Evolutionary conservation across 2,797 vertebrate species (phyloP), one percentile per base, ranked within the genome.

Genomic region (Thunnus albacares): DNA sequence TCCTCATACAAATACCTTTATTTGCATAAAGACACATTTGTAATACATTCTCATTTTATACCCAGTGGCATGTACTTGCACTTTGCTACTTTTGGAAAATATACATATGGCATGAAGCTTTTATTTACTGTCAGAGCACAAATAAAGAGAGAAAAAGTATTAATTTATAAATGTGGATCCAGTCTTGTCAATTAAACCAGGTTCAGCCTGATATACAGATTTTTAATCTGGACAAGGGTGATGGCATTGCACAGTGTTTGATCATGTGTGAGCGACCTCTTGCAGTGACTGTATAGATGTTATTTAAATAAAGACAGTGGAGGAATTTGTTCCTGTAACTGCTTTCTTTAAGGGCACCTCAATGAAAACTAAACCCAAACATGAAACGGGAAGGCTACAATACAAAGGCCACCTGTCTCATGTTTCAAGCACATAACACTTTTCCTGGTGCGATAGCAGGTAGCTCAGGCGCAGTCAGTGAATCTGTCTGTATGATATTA

Each of bases 11-110:
- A 72, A 72, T 33, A 4, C 63, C 28, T 82, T 77, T 77, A 81
- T 84, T 89, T 71, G 53, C 59, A 67, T 65, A 65, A 68, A 77
- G 67, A 83, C 17, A 73, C 72, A 69, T 78, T 83, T 66, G 0
- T 63, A 18, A 26, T 78, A 80, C 73, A 83, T 68, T 73, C 41
- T 80, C 55, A 82, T 2, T 77, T 63, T 58, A 35, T 69, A 74
- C 62, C 57, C 77, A 77, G 49, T 51, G 65, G 66, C 65, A 78
- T 80, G 24, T 72, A 68, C 59, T 77, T 22, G 5, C 38, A 14
- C 64, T 58, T 61, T 63, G 5, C 41, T 35, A 72, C 35, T 66
- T 47, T 33, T 80, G 55, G 57, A 72, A 59, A 79, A 53, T 75
- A 78, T 63, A 75, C 74, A 76, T 33, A 11, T 71, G 53, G 26